Evolutionary conservation across 2,888 invertebrate genomes (phyloP).

Genomic region (Sceliomorpha sp.): DNA sequence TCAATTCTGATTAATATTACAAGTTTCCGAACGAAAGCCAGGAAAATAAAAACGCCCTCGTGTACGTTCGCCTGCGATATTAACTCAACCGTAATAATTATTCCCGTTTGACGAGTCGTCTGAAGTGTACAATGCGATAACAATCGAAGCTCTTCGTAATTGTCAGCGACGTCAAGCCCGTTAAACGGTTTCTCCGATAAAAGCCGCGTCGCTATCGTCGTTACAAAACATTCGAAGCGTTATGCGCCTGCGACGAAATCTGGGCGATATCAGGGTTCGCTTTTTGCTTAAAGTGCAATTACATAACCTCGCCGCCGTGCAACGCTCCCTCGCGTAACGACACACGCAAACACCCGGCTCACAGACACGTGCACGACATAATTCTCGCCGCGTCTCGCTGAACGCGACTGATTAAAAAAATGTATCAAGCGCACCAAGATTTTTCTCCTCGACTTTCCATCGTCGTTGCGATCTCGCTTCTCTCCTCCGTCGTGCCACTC

Average conservation of each 20-base stretch:
- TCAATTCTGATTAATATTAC: too few species aligned
- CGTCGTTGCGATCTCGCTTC: constrained; percentile 34
- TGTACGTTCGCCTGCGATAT: too few species aligned
- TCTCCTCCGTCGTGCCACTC: constrained; percentile 22
- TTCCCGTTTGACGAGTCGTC: too few species aligned
- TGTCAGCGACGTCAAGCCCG: too few species aligned
- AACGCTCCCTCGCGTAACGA: constrained; percentile 38
- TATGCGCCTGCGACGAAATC: constrained; percentile 26
- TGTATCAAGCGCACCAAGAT: constrained; percentile 11
- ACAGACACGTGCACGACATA: constrained; percentile 13
- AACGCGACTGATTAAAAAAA: constrained; percentile 14
- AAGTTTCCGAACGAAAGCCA: too few species aligned
- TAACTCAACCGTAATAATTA: too few species aligned
- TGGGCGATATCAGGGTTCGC: constrained; percentile 44
- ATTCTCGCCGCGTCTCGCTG: constrained; percentile 4
- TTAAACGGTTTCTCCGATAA: too few species aligned
- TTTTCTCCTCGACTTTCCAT: background rate
- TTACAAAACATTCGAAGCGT: too few species aligned
- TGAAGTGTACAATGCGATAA: too few species aligned
- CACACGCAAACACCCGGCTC: constrained; percentile 19
- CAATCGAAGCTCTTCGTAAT: too few species aligned
- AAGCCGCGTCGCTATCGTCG: too few species aligned
- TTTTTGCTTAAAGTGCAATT: constrained; percentile 51
- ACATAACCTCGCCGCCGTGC: constrained; percentile 46
- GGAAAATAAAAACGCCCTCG: too few species aligned